Conservation (phyloP, 92 coral and sea anemone genomes). For the Heliopora coerulea region DNA sequence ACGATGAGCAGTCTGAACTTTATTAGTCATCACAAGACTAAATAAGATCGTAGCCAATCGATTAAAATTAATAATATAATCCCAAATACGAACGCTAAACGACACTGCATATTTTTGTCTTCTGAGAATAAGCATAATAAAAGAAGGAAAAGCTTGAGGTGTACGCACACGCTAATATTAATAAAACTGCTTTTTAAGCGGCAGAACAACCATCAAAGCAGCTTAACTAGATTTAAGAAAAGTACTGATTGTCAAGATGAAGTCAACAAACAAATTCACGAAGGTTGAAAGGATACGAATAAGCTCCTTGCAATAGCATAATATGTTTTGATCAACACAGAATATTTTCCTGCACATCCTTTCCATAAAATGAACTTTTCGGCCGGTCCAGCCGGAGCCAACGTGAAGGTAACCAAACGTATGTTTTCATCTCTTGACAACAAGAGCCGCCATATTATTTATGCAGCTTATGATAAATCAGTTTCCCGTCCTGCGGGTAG, state of each 20-base stretch:
- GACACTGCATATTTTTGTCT: no score
- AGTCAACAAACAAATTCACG: neutral
- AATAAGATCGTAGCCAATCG: no score
- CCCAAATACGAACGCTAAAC: no score
- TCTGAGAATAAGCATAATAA: no score
- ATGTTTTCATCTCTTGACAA: conserved; percentile 49
- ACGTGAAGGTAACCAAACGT: conserved; percentile 26
- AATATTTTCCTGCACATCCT: conserved; percentile 20
- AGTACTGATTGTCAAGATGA: neutral
- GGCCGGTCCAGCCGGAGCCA: neutral
- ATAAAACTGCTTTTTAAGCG: no score
- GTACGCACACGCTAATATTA: no score
- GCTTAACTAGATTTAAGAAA: neutral
- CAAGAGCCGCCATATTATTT: conserved; percentile 26
- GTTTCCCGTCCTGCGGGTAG: neutral
- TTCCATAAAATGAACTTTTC: conserved; percentile 3
- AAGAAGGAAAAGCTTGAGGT: no score
- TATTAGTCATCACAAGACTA: no score
- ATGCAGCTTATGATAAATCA: neutral
- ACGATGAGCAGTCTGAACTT: no score
- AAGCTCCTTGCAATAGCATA: conserved; percentile 77
- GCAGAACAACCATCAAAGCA: no score
- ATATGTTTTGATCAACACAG: conserved; percentile 17
- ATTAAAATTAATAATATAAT: no score
- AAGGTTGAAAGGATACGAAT: conserved; percentile 99